Evolutionary conservation across 2,113 vertebrate genomes (phyloP).

Genomic region (Gila orcuttii): DNA sequence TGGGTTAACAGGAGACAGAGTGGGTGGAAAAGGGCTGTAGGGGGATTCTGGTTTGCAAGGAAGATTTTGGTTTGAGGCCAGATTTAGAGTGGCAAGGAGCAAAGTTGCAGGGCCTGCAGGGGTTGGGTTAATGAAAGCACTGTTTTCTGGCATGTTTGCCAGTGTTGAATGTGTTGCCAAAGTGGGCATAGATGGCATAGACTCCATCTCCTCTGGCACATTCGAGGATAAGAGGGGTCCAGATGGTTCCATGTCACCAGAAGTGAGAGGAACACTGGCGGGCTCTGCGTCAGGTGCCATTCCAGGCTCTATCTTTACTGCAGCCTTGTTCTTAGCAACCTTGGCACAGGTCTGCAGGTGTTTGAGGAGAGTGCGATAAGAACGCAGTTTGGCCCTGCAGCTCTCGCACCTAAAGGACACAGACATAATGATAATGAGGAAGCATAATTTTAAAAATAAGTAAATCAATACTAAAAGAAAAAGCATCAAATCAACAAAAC

Average conservation of each 20-base stretch:
- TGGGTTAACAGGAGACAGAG: conserved; percentile 66
- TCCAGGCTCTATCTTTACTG: conserved; percentile 57
- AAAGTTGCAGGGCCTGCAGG: background rate
- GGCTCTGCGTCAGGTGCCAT: conserved; percentile 56
- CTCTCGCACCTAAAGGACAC: conserved; percentile 84
- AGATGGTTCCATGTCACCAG: background rate
- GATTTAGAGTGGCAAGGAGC: background rate
- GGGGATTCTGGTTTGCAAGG: conserved; percentile 49
- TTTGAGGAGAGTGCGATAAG: conserved; percentile 90
- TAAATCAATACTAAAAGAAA: background rate
- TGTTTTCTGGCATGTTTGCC: background rate
- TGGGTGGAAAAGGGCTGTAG: conserved; percentile 60
- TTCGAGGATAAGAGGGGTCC: background rate
- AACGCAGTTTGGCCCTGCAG: conserved; percentile 89
- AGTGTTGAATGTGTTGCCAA: background rate
- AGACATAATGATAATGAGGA: background rate
- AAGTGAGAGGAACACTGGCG: background rate
- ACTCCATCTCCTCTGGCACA: conserved; percentile 46
- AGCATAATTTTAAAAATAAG: background rate
- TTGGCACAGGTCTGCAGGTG: conserved; percentile 94
- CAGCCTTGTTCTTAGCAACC: conserved; percentile 73
- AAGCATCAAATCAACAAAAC: background rate
- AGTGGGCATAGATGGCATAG: conserved; percentile 13
- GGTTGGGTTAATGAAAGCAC: background rate
- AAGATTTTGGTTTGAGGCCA: conserved; percentile 19